phyloP scores from a whole-genome alignment of 92 coral and sea anemone genomes.

The Virgularia gustaviana region DNA sequence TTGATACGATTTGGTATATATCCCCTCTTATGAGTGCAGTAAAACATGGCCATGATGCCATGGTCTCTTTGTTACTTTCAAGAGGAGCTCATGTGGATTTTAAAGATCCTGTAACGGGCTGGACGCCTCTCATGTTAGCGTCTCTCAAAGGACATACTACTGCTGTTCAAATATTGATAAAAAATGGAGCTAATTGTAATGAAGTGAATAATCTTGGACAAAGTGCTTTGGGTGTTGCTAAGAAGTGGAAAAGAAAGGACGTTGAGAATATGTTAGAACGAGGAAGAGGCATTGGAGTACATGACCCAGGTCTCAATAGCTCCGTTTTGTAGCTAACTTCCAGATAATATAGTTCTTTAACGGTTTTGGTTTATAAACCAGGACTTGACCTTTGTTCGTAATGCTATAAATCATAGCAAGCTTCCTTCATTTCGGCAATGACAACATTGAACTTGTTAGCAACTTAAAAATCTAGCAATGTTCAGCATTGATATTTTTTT shows the following conservation, averaged over 20 bases:
- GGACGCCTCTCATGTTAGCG: conserved; percentile 93
- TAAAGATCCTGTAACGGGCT: conserved; percentile 62
- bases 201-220: conserved; percentile 58
- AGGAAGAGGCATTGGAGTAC: conserved; percentile 42
- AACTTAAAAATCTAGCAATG: neutral
- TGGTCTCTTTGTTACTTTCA: conserved; percentile 60
- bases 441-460: neutral
- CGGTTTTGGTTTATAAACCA: neutral
- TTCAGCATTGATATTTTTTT: neutral
- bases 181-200: conserved; percentile 70
- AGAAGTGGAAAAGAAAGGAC: conserved; percentile 62
- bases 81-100: conserved; percentile 73
- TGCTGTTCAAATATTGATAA: conserved; percentile 64
- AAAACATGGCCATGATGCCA: conserved; percentile 88
- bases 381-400: too few species aligned
- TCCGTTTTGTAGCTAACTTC: neutral
- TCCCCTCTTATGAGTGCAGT: conserved; percentile 74
- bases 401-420: too few species aligned
- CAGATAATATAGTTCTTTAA: neutral
- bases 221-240: conserved; percentile 81
- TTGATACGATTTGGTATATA: conserved; percentile 29
- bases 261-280: conserved; percentile 67
- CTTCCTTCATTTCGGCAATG: neutral
- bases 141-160: conserved; percentile 78
- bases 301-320: conserved; percentile 27